Conservation (phyloP, 2,888 invertebrate genomes). For the Eustalomyia histrio region DNA sequence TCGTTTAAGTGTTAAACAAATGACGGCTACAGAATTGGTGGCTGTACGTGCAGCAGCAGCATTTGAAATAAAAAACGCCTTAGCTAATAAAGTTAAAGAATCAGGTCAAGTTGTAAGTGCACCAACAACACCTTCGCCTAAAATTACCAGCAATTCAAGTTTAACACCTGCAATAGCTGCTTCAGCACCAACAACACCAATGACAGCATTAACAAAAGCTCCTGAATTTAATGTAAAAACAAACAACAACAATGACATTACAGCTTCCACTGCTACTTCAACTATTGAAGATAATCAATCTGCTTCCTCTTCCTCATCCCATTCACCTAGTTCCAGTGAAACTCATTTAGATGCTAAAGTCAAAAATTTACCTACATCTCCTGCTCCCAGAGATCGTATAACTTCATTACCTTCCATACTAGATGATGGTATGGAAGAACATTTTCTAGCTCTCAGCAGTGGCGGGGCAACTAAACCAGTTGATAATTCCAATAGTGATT, state of each 20-base stretch:
- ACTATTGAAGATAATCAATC: background rate
- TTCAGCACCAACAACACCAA: slow-evolving; percentile 46
- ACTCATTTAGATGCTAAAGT: slow-evolving; percentile 32
- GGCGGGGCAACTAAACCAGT: background rate
- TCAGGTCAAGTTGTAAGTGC: slow-evolving; percentile 37
- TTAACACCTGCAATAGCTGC: slow-evolving; percentile 39
- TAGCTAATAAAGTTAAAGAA: slow-evolving; percentile 64
- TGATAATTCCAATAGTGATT: slow-evolving; percentile 6
- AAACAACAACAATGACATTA: slow-evolving; percentile 24
- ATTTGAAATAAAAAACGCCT: slow-evolving; percentile 69
- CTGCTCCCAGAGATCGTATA: slow-evolving; percentile 69
- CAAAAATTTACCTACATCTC: slow-evolving; percentile 61
- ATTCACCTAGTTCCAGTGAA: slow-evolving; percentile 47
- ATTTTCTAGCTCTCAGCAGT: slow-evolving; percentile 59
- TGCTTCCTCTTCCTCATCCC: background rate
- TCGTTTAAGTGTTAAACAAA: slow-evolving; percentile 76
- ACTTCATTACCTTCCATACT: slow-evolving; percentile 70
- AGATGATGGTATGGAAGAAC: slow-evolving; percentile 70
- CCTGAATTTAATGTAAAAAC: slow-evolving; percentile 36
- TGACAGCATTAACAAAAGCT: slow-evolving; percentile 12
- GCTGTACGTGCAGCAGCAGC: slow-evolving; percentile 72
- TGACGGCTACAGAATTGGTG: slow-evolving; percentile 75
- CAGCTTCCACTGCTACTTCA: background rate
- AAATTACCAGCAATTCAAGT: slow-evolving; percentile 27
- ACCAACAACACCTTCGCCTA: slow-evolving; percentile 46